phyloP scores from a whole-genome alignment of 92 coral and sea anemone species.

The Isaurus tuberculatus region DNA sequence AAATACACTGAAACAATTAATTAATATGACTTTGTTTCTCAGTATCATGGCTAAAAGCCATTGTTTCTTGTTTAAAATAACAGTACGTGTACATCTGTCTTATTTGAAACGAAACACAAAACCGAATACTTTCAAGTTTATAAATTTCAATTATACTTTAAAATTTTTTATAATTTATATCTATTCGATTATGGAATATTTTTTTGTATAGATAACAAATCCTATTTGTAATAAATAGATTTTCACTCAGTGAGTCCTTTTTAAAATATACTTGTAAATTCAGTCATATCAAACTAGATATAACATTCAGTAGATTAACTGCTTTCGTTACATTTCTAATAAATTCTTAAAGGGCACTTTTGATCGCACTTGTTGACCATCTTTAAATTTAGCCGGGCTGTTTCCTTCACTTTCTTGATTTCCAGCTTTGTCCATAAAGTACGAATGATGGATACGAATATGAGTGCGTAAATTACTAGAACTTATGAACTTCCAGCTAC shows the following conservation, averaged over 20 bases:
- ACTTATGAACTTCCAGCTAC: conserved; percentile 99
- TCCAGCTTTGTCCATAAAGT: conserved; percentile 72
- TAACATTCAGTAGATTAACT: conserved; percentile 69
- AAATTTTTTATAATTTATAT: background rate
- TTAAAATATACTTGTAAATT: conserved; percentile 23
- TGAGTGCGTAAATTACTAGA: conserved; percentile 97
- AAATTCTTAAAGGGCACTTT: conserved; percentile 81
- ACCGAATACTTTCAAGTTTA: no score
- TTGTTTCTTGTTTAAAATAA: background rate
- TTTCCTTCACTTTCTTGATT: conserved; percentile 33
- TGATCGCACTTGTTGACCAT: conserved; percentile 71
- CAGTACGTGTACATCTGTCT: background rate
- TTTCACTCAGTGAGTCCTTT: background rate
- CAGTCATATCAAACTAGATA: background rate
- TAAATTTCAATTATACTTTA: conserved; percentile 1
- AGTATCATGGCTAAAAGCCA: background rate
- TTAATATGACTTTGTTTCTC: background rate
- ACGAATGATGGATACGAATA: conserved; percentile 95
- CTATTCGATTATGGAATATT: background rate
- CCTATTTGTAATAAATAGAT: background rate
- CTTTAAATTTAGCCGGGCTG: conserved; percentile 40
- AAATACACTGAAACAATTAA: background rate
- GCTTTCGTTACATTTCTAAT: conserved; percentile 73
- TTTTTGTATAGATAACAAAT: background rate
- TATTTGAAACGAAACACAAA: background rate